These are phyloP conservation scores for Synanthedon formicaeformis DNA, from an alignment of 2,888 invertebrate species.

Conservation along the genomic window DNA sequence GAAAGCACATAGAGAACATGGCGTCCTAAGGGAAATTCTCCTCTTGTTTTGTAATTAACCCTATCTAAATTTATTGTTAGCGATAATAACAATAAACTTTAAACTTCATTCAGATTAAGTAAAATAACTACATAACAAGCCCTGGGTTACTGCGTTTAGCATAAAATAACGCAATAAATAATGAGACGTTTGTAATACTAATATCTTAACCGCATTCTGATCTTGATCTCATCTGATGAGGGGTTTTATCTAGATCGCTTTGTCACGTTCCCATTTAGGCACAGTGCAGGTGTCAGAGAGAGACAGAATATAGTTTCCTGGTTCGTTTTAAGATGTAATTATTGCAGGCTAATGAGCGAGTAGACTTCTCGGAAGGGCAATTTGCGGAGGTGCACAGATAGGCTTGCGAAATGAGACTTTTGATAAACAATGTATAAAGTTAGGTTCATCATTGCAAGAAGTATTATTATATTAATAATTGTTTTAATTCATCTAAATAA, in stretches of 20 bases:
- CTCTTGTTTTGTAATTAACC: too few species aligned
- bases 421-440: conserved; percentile 1
- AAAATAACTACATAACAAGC: background rate
- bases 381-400: conserved; percentile 18
- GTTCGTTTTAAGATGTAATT: conserved; percentile 43
- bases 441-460: background rate
- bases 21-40: too few species aligned
- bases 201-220: conserved; percentile 45
- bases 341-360: conserved; percentile 40
- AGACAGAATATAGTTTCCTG: conserved; percentile 30
- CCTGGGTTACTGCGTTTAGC: background rate
- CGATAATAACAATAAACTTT: too few species aligned
- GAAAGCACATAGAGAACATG: too few species aligned
- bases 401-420: background rate
- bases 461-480: too few species aligned
- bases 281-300: conserved; percentile 20
- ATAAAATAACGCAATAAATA: conserved; percentile 30
- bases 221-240: conserved; percentile 50
- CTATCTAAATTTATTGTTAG: too few species aligned
- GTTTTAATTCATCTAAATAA: too few species aligned
- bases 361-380: conserved; percentile 35
- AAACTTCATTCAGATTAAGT: too few species aligned
- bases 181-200: conserved; percentile 45
- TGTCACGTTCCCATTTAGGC: conserved; percentile 35
- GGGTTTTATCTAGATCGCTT: conserved; percentile 42